A percentile compares a stretch with the other conserved stretches of the same genome.
These are phyloP conservation scores for Drosophila aldrichi DNA, from an alignment of 2,888 invertebrate genomes.

Conservation along the genomic window DNA sequence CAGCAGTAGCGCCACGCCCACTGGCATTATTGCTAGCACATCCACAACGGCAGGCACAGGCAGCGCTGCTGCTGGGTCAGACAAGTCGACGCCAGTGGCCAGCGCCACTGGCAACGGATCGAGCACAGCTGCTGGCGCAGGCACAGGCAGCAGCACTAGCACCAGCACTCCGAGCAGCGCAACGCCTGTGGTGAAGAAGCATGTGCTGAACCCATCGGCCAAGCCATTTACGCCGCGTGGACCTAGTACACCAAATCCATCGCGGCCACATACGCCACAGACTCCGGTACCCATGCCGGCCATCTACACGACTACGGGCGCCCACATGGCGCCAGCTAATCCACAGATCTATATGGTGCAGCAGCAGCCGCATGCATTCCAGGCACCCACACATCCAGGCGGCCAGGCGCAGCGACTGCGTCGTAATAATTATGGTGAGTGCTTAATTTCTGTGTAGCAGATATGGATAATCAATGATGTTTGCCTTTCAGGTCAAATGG, in stretches of 20 bases:
- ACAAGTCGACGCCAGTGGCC: conserved; percentile 47
- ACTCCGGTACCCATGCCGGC: conserved; percentile 88
- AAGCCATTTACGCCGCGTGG: conserved; percentile 94
- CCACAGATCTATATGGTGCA: conserved; percentile 84
- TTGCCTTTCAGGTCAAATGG: conserved; percentile 85
- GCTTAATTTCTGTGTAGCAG: background rate
- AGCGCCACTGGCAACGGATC: conserved; percentile 14
- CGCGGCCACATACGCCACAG: conserved; percentile 93
- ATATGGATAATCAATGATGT: background rate
- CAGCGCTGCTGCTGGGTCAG: conserved; percentile 28
- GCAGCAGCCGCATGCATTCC: conserved; percentile 83
- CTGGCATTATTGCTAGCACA: conserved; percentile 58
- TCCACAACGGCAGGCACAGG: conserved; percentile 43
- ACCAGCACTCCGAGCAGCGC: conserved; percentile 57
- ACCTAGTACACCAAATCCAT: conserved; percentile 88
- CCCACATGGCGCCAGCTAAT: conserved; percentile 81
- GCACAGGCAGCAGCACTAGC: conserved; percentile 36
- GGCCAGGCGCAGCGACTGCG: conserved; percentile 84
- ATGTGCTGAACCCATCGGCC: conserved; percentile 93
- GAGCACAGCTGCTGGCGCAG: conserved; percentile 15
- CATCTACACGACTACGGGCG: conserved; percentile 78
- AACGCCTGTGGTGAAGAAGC: conserved; percentile 85
- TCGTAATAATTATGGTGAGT: conserved; percentile 83
- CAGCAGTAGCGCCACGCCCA: conserved; percentile 56
- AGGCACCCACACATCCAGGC: conserved; percentile 83